Percentiles rank a stretch among this genome's conserved stretches.
Conservation (phyloP, 2,888 invertebrate genomes). For the Erynnis tages region DNA sequence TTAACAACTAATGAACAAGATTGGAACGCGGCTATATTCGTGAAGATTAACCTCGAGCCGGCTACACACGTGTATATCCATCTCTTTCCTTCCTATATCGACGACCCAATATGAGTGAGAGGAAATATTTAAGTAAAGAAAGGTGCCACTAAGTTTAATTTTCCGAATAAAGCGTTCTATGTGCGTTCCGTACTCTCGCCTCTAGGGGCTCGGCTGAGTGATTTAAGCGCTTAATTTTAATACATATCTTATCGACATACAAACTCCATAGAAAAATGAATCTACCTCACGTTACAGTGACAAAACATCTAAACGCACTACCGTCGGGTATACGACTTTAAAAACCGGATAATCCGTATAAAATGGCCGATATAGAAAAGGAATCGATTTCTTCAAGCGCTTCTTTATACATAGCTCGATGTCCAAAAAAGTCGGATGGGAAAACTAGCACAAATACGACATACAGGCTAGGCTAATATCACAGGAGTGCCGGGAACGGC, state of each 20-base stretch:
- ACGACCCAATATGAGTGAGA: slow-evolving; percentile 38
- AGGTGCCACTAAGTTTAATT: slow-evolving; percentile 33
- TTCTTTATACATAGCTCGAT: slow-evolving; percentile 65
- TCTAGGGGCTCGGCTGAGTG: slow-evolving; percentile 25
- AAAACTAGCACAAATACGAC: slow-evolving; percentile 80
- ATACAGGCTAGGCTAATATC: slow-evolving; percentile 81
- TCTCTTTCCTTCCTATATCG: slow-evolving; percentile 32
- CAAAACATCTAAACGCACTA: slow-evolving; percentile 61
- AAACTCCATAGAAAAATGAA: slow-evolving; percentile 61
- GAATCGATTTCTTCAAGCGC: slow-evolving; percentile 57
- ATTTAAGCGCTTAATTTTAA: slow-evolving; percentile 38
- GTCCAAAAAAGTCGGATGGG: slow-evolving; percentile 67
- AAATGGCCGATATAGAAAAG: slow-evolving; percentile 66
- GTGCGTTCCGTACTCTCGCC: slow-evolving; percentile 31
- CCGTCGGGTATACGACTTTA: slow-evolving; percentile 61
- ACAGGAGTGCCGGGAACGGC: slow-evolving; percentile 80
- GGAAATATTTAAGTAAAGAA: slow-evolving; percentile 33
- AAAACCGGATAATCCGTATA: slow-evolving; percentile 68
- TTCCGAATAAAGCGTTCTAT: slow-evolving; percentile 35
- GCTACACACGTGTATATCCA: no score
- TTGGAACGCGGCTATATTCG: slow-evolving; percentile 38
- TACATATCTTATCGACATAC: slow-evolving; percentile 42
- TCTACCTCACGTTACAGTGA: slow-evolving; percentile 53
- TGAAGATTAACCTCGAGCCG: slow-evolving; percentile 35
- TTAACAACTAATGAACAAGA: slow-evolving; percentile 56